Evolutionary conservation across 2,797 vertebrate genomes (phyloP).

Genomic region (Orestias chungarensis): DNA sequence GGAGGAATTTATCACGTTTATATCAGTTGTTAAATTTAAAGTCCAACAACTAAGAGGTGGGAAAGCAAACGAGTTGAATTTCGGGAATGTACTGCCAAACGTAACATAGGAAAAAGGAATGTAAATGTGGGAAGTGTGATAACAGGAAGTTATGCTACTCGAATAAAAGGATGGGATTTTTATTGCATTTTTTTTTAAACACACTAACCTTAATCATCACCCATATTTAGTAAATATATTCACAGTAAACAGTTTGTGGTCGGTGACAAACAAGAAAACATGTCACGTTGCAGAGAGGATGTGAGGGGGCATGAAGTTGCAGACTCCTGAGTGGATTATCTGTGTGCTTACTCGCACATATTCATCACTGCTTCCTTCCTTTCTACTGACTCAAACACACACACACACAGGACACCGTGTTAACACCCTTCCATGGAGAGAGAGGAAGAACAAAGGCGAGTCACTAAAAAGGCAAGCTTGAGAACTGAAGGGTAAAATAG

Average conservation of each 20-base stretch:
- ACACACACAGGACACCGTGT: constrained; percentile 20
- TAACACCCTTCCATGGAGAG: constrained; percentile 39
- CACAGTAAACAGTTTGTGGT: constrained; percentile 25
- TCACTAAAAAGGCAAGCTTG: constrained; percentile 45
- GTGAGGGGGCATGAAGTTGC: constrained; percentile 28
- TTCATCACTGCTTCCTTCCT: constrained; percentile 40
- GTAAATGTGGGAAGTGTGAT: constrained; percentile 1
- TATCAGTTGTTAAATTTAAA: constrained; percentile 21
- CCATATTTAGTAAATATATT: constrained; percentile 34
- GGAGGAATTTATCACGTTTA: constrained; percentile 11
- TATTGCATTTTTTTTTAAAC: too few species aligned
- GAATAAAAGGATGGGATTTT: constrained; percentile 2
- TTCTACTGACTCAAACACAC: constrained; percentile 21
- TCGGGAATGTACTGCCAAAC: constrained; percentile 8
- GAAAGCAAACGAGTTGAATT: constrained; percentile 21
- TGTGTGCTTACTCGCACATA: not conserved
- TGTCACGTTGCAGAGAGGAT: constrained; percentile 58
- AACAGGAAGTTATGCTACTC: constrained; percentile 8
- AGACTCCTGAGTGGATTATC: constrained; percentile 21
- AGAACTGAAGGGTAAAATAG: constrained; percentile 49
- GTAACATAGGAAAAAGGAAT: constrained; percentile 11
- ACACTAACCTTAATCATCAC: not conserved
- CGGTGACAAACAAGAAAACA: constrained; percentile 35
- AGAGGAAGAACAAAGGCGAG: constrained; percentile 25
- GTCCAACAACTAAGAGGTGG: constrained; percentile 15